Evolutionary conservation across 2,113 vertebrate species (phyloP), one percentile per base, ranked within the genome.

Genomic region (Cyprinodon brontotheroides): DNA sequence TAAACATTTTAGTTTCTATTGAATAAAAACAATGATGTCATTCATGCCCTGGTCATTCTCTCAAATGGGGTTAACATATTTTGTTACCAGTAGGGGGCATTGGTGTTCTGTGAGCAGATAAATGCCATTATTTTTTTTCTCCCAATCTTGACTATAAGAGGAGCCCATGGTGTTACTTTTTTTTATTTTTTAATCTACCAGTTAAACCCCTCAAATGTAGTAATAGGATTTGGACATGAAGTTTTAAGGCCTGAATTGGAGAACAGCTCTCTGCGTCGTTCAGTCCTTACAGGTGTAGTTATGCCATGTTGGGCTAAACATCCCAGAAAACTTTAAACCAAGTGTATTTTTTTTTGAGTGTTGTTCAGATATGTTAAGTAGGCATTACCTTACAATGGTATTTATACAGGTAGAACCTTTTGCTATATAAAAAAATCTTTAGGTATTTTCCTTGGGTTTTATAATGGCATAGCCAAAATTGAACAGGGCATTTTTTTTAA

Each of bases 31-130:
- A 48, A 47, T 11, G 8, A 61, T 14, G 40, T 62, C 11, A 29
- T 29, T 43, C 9, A 1, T 6, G n/a, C 29, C 57, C 11, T 8
- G 3, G 1, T 63, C 37, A 57, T n/a, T 29, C 13, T 4, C 6
- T 45, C 1, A 4, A 39, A 37, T 5, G 50, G 59, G 61, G 38
- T 60, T 1, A 39, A 5, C 15, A 8, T 61, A 63, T 57, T 65
- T 47, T 38, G 0, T 36, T 39, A 15, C 43, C 36, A 93, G 68
- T 89, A 93, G 93, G 86, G 92, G 94, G 93, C 91, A 90, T 88
- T 90, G 65, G 86, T 89, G 90, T 57, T 85, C 91, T 81, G 85
- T 57, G 4, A 59, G 20, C 3, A 40, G 8, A 63, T 14, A 40
- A 37, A 15, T 3, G 29, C 29, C 29, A 29, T 29, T 29, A 29